Evolutionary conservation across 2,888 invertebrate species (phyloP).

Genomic region (Sphaerophoria rueppellii): DNA sequence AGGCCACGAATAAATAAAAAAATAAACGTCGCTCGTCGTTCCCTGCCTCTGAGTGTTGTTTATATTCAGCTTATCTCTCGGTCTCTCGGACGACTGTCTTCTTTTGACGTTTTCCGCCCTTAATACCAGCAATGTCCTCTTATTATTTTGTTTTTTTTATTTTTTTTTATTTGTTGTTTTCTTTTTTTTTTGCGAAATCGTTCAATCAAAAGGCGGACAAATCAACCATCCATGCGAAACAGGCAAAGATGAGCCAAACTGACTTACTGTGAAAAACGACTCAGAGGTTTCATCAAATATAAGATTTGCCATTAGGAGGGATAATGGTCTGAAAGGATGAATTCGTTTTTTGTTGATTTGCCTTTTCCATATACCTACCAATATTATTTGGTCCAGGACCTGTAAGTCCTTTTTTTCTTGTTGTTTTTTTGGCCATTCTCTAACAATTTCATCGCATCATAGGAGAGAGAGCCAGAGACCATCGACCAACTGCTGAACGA

Average conservation of each 20-base stretch:
- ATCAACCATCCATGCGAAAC: slow-evolving; percentile 67
- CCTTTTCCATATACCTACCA: slow-evolving; percentile 29
- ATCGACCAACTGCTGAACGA: slow-evolving; percentile 9
- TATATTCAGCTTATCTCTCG: slow-evolving; percentile 23
- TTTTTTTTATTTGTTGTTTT: neutral
- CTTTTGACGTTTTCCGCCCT: slow-evolving; percentile 17
- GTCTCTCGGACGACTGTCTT: slow-evolving; percentile 17
- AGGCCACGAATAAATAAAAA: slow-evolving; percentile 51
- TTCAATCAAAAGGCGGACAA: slow-evolving; percentile 73
- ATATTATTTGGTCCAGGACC: slow-evolving; percentile 14
- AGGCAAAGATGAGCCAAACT: slow-evolving; percentile 69
- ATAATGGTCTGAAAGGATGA: slow-evolving; percentile 71
- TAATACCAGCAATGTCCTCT: neutral
- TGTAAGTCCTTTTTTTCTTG: too few relatives aligned
- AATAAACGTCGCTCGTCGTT: slow-evolving; percentile 29
- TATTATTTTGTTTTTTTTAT: neutral
- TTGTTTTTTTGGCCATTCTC: neutral
- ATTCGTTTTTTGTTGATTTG: slow-evolving; percentile 59
- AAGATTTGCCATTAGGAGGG: slow-evolving; percentile 70
- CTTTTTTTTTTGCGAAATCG: slow-evolving; percentile 45
- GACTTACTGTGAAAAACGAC: slow-evolving; percentile 72
- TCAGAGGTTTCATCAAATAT: slow-evolving; percentile 73
- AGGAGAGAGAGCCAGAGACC: neutral
- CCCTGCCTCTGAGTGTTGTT: slow-evolving; percentile 34
- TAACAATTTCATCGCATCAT: neutral